A percentile compares a stretch with the other conserved stretches of the same genome.
These are phyloP conservation scores for Mylabris sibirica DNA, from an alignment of 2,888 invertebrate species.

Conservation along the genomic window DNA sequence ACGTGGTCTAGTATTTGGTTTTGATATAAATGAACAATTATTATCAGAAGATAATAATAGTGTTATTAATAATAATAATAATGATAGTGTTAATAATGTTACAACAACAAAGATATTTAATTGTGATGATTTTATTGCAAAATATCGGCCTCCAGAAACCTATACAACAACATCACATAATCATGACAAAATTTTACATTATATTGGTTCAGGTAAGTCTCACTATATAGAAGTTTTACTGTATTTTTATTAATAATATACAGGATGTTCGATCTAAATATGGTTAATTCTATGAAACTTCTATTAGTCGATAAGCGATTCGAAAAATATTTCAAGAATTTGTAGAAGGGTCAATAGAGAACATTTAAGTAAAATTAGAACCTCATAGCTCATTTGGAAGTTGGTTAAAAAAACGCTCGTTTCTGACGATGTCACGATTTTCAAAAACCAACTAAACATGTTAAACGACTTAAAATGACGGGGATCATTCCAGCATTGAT, in stretches of 20 bases:
- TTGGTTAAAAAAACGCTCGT: too few species aligned
- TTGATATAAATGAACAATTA: conserved; percentile 79
- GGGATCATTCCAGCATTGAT: too few species aligned
- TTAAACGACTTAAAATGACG: too few species aligned
- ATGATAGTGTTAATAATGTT: not conserved
- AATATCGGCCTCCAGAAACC: conserved; percentile 60
- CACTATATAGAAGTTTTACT: conserved; percentile 28
- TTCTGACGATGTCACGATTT: too few species aligned
- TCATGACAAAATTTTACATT: conserved; percentile 70
- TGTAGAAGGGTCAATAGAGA: too few species aligned
- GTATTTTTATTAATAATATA: not conserved
- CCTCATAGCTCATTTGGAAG: too few species aligned
- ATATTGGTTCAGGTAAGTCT: conserved; percentile 70
- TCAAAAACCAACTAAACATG: too few species aligned
- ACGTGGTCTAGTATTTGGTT: conserved; percentile 79
- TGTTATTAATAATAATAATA: conserved; percentile 17
- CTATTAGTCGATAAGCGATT: too few species aligned
- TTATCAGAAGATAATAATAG: conserved; percentile 61
- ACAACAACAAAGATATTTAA: conserved; percentile 24
- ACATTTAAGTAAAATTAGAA: too few species aligned
- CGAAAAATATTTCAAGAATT: too few species aligned
- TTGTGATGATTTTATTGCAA: conserved; percentile 61
- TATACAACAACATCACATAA: conserved; percentile 62
- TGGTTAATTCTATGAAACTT: too few species aligned
- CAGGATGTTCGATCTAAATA: too few species aligned